Evolutionary conservation across 2,797 vertebrate species (phyloP).

Genomic region (Natrix natrix): DNA sequence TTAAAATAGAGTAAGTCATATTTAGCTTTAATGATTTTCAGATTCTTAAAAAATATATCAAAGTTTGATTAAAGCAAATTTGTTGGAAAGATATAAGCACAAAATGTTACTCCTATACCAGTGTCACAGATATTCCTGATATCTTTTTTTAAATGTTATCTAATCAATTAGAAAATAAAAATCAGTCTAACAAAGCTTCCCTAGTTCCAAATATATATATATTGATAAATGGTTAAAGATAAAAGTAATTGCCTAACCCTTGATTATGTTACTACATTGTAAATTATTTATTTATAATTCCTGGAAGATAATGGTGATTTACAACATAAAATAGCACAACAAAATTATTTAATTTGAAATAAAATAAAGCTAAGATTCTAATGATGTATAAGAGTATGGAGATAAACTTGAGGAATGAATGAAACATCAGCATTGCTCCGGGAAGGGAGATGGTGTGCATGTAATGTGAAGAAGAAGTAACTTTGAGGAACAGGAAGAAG

Average conservation of each 20-base stretch:
- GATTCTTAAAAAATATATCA: background rate
- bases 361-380: background rate
- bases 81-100: background rate
- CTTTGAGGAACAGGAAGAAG: background rate
- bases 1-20: background rate
- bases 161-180: background rate
- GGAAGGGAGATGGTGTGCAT: background rate
- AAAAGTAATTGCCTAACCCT: background rate
- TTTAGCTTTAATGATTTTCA: background rate
- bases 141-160: background rate
- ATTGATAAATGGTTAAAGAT: background rate
- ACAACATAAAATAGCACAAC: background rate
- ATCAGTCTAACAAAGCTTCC: background rate
- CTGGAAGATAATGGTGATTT: background rate
- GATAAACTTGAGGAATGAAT: background rate
- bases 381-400: background rate
- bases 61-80: background rate
- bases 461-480: background rate
- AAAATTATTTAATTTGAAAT: background rate
- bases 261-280: background rate
- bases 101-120: background rate
- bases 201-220: background rate
- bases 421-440: background rate
- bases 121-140: background rate
- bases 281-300: background rate